Percentiles rank a stretch among this genome's conserved stretches.
phyloP scores from a whole-genome alignment of 2,888 invertebrate species.

The Pollenia angustigena region DNA sequence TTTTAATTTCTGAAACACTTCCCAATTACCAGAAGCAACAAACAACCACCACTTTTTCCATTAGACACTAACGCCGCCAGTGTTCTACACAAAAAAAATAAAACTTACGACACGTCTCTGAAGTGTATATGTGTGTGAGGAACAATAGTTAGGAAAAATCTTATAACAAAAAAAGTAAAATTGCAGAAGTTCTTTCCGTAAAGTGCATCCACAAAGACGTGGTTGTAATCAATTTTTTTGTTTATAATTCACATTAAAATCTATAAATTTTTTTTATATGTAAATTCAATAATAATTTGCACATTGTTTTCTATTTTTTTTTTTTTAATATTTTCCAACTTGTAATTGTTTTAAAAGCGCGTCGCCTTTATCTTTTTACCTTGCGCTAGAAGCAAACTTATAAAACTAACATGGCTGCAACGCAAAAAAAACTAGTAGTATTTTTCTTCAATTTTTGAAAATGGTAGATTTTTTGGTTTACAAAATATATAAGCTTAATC shows the following conservation, averaged over 20 bases:
- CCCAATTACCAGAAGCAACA: slow-evolving; percentile 44
- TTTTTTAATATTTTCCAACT: slow-evolving; percentile 60
- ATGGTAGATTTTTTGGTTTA: not conserved
- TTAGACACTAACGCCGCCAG: slow-evolving; percentile 54
- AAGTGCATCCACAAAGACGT: slow-evolving; percentile 74
- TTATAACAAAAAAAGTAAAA: slow-evolving; percentile 38
- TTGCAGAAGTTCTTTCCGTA: slow-evolving; percentile 45
- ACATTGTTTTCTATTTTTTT: slow-evolving; percentile 67
- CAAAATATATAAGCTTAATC: not conserved
- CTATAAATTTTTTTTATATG: slow-evolving; percentile 34
- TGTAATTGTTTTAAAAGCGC: slow-evolving; percentile 73
- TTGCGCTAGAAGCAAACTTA: slow-evolving; percentile 76
- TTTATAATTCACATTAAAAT: slow-evolving; percentile 68
- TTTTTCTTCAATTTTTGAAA: not conserved
- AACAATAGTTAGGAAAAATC: slow-evolving; percentile 62
- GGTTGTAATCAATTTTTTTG: slow-evolving; percentile 75
- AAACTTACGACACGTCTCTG: slow-evolving; percentile 72
- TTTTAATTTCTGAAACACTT: slow-evolving; percentile 6
- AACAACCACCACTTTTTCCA: slow-evolving; percentile 57
- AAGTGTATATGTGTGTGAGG: slow-evolving; percentile 56
- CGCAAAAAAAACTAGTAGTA: slow-evolving; percentile 59
- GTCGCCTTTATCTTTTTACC: slow-evolving; percentile 73
- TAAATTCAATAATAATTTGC: slow-evolving; percentile 66
- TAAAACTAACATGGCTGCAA: slow-evolving; percentile 75
- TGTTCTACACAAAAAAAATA: slow-evolving; percentile 45